These are phyloP conservation scores for Orchestia grillus DNA, from an alignment of 1,140 invertebrate genomes.

Conservation along the genomic window DNA sequence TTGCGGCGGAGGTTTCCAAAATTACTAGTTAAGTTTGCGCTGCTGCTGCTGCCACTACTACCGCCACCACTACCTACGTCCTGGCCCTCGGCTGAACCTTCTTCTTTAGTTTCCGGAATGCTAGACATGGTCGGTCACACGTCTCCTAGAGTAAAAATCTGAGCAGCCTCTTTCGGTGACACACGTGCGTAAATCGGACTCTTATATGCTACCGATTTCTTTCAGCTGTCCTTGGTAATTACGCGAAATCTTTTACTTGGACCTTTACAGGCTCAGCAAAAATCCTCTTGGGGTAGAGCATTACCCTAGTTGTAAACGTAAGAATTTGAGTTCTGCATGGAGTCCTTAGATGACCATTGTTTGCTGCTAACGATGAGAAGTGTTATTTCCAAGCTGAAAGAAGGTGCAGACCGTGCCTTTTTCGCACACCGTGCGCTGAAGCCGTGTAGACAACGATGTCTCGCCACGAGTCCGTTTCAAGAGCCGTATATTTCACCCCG, in stretches of 20 bases:
- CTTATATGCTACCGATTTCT: background rate
- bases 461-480: background rate
- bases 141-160: background rate
- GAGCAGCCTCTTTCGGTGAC: background rate
- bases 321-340: background rate
- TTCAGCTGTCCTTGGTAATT: background rate
- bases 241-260: background rate
- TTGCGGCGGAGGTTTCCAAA: conserved; percentile 44
- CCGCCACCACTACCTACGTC: background rate
- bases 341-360: background rate
- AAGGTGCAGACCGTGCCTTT: background rate
- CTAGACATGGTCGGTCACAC: background rate
- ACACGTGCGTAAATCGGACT: background rate
- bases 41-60: conserved; percentile 4
- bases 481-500: background rate
- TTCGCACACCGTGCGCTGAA: background rate
- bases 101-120: conserved; percentile 17
- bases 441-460: background rate
- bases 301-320: background rate
- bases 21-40: conserved; percentile 10
- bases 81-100: conserved; percentile 9
- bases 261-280: background rate
- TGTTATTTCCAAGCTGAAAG: background rate
- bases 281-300: background rate
- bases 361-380: background rate